Percentiles rank a stretch among this genome's conserved stretches.
Conservation (phyloP, 2,113 vertebrate genomes). For the Microcebus murinus region DNA sequence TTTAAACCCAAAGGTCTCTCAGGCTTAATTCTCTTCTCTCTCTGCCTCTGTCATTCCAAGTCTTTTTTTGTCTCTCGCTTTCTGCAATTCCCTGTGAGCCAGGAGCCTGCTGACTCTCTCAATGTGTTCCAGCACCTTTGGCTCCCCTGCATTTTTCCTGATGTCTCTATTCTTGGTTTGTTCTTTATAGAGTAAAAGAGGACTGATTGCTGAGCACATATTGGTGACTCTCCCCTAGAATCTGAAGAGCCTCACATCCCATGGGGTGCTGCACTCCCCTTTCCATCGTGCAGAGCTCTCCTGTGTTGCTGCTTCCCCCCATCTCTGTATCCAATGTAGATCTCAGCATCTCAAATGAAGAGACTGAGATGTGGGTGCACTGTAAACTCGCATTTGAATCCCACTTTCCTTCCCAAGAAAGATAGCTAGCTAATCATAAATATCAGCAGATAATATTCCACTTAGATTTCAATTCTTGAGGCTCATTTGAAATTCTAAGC, state of each 20-base stretch:
- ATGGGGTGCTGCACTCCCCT: accelerated
- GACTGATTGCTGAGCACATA: not conserved
- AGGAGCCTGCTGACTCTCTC: not conserved
- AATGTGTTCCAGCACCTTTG: not conserved
- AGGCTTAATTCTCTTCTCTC: conserved; percentile 24
- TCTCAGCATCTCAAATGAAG: not conserved
- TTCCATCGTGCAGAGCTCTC: not conserved
- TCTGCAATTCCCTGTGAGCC: not conserved
- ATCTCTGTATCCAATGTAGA: not conserved
- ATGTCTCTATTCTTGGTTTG: not conserved
- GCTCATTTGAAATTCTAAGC: conserved; percentile 29
- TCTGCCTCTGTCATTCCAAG: conserved; percentile 3
- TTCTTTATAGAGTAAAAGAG: not conserved
- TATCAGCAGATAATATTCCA: not conserved
- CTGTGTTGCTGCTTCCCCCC: not conserved
- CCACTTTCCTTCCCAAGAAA: not conserved
- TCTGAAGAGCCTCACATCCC: not conserved
- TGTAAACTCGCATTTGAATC: not conserved
- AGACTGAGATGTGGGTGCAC: not conserved
- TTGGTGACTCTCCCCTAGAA: not conserved
- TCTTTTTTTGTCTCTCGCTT: not conserved
- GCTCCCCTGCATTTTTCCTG: not conserved
- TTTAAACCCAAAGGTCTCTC: not conserved
- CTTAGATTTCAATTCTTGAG: not conserved
- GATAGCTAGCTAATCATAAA: not conserved